Base-by-base conservation (phyloP, 2,888 invertebrate genomes). In the Tupiocoris notatus region DNA sequence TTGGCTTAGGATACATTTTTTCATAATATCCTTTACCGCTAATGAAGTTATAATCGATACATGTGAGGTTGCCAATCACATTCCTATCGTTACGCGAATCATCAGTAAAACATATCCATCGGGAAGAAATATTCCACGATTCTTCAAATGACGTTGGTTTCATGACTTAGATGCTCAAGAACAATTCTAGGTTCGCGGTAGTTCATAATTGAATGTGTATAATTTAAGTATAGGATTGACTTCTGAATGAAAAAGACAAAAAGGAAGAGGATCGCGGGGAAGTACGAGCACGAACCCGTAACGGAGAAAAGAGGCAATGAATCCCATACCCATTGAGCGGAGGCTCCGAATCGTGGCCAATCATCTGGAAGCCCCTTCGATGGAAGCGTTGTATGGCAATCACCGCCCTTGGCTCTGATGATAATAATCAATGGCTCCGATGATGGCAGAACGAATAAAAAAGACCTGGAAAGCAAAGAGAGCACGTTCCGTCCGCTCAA, bases 381-480 rank as follows among this genome's bases (percentile, higher is more conserved):
- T 67, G 56, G 39, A 39, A 39, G 67, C 67, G 67, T 67, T 67
- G 67, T 67, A 57, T 20, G 56, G 67, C 67, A 57, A 67, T 67
- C 67, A 67, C 56, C 57, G 67, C 22, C 67, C 67, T 2, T n/a
- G n/a, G 65, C 25, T 65, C 65, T 67, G 67, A 67, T 67, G 67
- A 67, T 67, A 21, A 67, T 67, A 67, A 67, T 67, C 67, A 67
- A 67, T 67, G 67, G 67, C 67, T 22, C 66, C 67, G 57, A 67
- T 67, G 67, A 67, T 67, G 67, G 67, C 21, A 67, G 67, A 56
- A 67, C 56, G 67, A 67, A 67, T 67, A 67, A 67, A 67, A 56
- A 67, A 54, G 67, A 56, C 17, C 66, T 12, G 23, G 23, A 12
- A 20, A 39, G 9, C 17, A 18, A 22, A 57, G 54, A 57, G 67